Conservation (phyloP, 1,140 invertebrate genomes). For the silkworm (Bombyx mori) region DNA sequence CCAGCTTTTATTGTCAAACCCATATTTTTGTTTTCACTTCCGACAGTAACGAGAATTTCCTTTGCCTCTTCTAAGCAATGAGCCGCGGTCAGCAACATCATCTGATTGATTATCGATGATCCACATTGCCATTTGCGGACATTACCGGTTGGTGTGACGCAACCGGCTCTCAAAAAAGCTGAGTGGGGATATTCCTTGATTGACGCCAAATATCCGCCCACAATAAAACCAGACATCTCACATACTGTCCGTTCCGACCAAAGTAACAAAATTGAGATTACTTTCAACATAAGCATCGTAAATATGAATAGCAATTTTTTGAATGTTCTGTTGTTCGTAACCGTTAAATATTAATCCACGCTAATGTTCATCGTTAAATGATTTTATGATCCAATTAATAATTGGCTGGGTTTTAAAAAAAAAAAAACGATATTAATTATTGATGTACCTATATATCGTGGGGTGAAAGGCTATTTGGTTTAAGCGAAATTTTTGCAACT, state of each 20-base stretch:
- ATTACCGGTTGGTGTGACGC: background rate
- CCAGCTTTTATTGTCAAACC: background rate
- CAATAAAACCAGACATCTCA: conserved; percentile 6
- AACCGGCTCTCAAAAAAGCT: conserved; percentile 1
- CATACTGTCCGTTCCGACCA: background rate
- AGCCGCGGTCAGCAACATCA: conserved; percentile 12
- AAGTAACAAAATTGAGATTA: background rate
- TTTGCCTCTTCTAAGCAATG: conserved; percentile 6
- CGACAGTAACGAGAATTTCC: background rate
- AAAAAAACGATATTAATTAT: too few relatives aligned
- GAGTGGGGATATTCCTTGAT: conserved; percentile 2
- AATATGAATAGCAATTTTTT: too few relatives aligned
- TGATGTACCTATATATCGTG: too few relatives aligned
- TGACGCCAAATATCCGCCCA: conserved; percentile 1
- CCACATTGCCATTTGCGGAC: conserved; percentile 8
- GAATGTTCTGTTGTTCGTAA: too few relatives aligned
- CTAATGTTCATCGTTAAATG: too few relatives aligned
- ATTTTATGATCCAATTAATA: too few relatives aligned
- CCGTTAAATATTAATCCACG: too few relatives aligned
- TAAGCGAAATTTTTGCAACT: too few relatives aligned
- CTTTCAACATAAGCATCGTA: too few relatives aligned
- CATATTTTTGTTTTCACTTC: conserved; percentile 3
- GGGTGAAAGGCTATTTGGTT: too few relatives aligned
- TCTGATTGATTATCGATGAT: conserved; percentile 14
- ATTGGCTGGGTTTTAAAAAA: too few relatives aligned